Percentiles rank a stretch among this genome's conserved stretches.
These are phyloP conservation scores for Platorchestia sp. DNA, from an alignment of 1,140 invertebrate species.

Conservation along the genomic window DNA sequence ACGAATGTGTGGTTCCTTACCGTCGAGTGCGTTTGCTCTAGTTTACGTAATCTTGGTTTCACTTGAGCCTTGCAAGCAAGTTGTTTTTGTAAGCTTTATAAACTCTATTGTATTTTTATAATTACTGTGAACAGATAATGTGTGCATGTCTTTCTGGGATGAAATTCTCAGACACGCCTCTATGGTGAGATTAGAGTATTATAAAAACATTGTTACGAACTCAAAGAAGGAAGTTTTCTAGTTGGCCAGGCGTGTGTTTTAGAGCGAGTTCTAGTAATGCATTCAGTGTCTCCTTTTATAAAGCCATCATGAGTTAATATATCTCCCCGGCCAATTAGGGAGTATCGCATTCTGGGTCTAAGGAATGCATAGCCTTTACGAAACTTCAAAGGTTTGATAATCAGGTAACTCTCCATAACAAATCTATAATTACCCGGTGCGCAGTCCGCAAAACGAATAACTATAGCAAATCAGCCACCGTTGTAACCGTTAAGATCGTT, in stretches of 20 bases:
- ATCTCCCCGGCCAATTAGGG: conserved; percentile 10
- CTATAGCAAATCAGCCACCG: not conserved
- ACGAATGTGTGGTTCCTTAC: not conserved
- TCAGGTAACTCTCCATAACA: not conserved
- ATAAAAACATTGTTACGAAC: not conserved
- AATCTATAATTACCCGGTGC: conserved; percentile 30
- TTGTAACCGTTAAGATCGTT: not conserved
- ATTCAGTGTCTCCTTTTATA: not conserved
- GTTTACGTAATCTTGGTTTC: not conserved
- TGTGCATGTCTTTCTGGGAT: not conserved
- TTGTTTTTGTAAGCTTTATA: not conserved
- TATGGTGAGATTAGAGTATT: not conserved
- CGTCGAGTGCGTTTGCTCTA: not conserved
- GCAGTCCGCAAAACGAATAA: not conserved
- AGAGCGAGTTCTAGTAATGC: not conserved
- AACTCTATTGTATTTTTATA: not conserved
- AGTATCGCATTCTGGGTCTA: not conserved
- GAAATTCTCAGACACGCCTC: not conserved
- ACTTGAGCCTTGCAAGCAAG: not conserved
- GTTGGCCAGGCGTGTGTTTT: not conserved
- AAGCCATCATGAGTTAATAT: not conserved
- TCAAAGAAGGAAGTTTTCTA: not conserved
- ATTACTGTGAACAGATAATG: not conserved
- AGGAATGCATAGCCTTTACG: conserved; percentile 22
- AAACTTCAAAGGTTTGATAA: conserved; percentile 24